Evolutionary conservation across 2,113 vertebrate species (phyloP), one percentile per base, ranked within the genome.

Genomic region (Amphiprion percula): DNA sequence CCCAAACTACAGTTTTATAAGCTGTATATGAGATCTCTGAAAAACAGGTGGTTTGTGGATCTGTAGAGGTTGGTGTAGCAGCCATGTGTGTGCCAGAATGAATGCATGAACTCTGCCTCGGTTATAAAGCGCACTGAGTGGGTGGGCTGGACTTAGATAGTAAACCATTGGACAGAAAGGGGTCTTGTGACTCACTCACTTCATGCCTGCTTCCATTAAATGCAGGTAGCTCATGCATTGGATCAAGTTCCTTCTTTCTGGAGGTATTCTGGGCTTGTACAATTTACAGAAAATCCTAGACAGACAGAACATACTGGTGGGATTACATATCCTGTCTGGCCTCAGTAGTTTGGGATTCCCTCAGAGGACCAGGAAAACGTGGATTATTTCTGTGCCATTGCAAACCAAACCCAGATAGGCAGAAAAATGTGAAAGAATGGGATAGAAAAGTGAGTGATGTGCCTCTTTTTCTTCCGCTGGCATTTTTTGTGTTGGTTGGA

Each of bases 271-370:
- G 47, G 41, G 41, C 44, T 55, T 10, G 46, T 33, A 26, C 52
- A 59, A 30, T 63, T 83, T 50, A 70, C 28, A 72, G 33, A 61
- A 79, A 77, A 78, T 47, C 65, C 30, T 50, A 19, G 53, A 62
- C 23, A 61, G 50, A 86, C 47, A 52, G 28, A 62, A 52, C 39
- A 60, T 74, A 65, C 61, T 39, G 61, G 47, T 66, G 28, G 71
- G 61, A 74, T 82, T 84, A 83, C 26, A 52, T 46, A 63, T 80
- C 62, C 56, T 81, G 72, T 76, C 62, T 88, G 85, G 72, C 56
- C 49, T 46, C 65, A 68, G 54, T 58, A 79, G 56, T 23, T 77
- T 12, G 9, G 77, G 77, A 77, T 85, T 79, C 62, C 77, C 65
- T 65, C 66, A 12, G 58, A 84, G 63, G 58, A 69, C 67, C 58